Conservation (phyloP, 2,113 vertebrate species). For the Neodontobutis hainanensis region DNA sequence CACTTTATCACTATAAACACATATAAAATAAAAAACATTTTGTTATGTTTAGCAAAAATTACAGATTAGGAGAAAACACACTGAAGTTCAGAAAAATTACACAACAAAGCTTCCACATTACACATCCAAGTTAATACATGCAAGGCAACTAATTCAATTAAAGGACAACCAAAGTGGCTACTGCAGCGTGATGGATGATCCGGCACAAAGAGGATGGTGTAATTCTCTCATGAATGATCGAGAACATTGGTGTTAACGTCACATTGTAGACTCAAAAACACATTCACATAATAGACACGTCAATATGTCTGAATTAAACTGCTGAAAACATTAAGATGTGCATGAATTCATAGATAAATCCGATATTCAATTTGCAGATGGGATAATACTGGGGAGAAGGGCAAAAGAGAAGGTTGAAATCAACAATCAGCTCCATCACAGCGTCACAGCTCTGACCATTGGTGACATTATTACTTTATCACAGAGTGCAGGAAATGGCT, state of each 20-base stretch:
- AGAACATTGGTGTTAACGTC: conserved; percentile 30
- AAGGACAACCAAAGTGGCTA: conserved; percentile 17
- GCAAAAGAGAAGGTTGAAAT: conserved; percentile 6
- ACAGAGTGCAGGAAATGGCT: conserved; percentile 6
- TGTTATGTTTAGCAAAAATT: too few relatives aligned
- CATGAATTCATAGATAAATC: conserved; percentile 15
- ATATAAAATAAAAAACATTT: too few relatives aligned
- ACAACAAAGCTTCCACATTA: conserved; percentile 10
- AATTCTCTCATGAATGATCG: conserved; percentile 36
- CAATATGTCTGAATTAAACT: conserved; percentile 1
- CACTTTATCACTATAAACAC: too few relatives aligned
- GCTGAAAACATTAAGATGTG: conserved; percentile 3
- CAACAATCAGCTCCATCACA: background rate
- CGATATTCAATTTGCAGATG: conserved; percentile 6
- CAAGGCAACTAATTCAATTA: conserved; percentile 51
- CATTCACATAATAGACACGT: conserved; percentile 9
- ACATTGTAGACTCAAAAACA: conserved; percentile 3
- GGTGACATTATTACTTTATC: conserved; percentile 17
- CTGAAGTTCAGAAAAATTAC: conserved; percentile 5
- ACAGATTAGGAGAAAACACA: conserved; percentile 6
- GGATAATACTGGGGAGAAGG: conserved; percentile 1
- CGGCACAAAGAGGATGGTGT: conserved; percentile 32
- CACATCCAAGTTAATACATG: conserved; percentile 3
- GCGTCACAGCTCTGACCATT: conserved; percentile 14
- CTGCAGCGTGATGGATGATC: conserved; percentile 51